Evolutionary conservation across 2,113 vertebrate species (phyloP).

Genomic region (Macquaria australasica): DNA sequence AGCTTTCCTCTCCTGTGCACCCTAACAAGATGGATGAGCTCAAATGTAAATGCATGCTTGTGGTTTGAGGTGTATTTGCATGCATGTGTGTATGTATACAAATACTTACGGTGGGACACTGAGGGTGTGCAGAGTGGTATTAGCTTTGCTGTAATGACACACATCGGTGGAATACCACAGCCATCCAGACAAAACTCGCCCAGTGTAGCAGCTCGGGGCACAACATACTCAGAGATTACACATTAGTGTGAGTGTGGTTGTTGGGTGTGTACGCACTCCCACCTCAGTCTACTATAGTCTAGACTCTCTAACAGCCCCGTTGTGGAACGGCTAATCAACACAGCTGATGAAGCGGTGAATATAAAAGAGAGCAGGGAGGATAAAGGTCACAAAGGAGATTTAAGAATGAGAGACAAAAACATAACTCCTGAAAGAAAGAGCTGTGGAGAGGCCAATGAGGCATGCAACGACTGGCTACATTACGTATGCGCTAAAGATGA

Average conservation of each 20-base stretch:
- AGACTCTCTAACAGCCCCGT: slow-evolving; percentile 69
- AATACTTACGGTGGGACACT: slow-evolving; percentile 33
- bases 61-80: slow-evolving; percentile 51
- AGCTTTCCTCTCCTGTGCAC: slow-evolving; percentile 29
- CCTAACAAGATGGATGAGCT: slow-evolving; percentile 28
- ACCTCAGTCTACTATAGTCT: slow-evolving; percentile 61
- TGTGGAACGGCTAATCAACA: slow-evolving; percentile 70
- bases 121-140: slow-evolving; percentile 51
- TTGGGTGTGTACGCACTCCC: slow-evolving; percentile 53
- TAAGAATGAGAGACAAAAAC: slow-evolving; percentile 15
- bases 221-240: slow-evolving; percentile 59
- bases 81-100: slow-evolving; percentile 37
- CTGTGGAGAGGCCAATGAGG: slow-evolving; percentile 21
- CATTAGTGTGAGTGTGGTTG: slow-evolving; percentile 54
- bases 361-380: slow-evolving; percentile 36
- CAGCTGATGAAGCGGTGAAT: slow-evolving; percentile 56
- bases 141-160: slow-evolving; percentile 71
- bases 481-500: slow-evolving; percentile 20
- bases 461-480: slow-evolving; percentile 29
- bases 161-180: slow-evolving; percentile 61
- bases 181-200: slow-evolving; percentile 69
- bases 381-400: slow-evolving; percentile 38
- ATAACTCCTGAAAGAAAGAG: slow-evolving; percentile 8
- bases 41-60: slow-evolving; percentile 35
- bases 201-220: slow-evolving; percentile 49